These are phyloP conservation scores for Burhinus oedicnemus DNA, from an alignment of 2,113 vertebrate genomes.

Conservation along the genomic window DNA sequence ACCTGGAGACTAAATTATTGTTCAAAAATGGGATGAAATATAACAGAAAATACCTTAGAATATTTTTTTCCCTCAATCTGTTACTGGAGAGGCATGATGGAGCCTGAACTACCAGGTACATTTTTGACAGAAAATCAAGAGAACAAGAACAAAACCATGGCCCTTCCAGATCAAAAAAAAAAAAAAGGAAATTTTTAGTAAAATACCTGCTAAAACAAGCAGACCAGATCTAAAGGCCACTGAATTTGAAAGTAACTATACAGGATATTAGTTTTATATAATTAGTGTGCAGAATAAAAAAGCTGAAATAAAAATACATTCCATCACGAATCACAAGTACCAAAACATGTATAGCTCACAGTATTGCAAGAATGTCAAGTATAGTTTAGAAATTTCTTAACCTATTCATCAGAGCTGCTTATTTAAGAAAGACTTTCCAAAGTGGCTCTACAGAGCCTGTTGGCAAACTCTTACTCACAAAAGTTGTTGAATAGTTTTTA, in stretches of 20 bases:
- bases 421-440: background rate
- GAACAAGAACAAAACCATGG: background rate
- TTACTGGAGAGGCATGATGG: background rate
- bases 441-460: background rate
- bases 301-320: background rate
- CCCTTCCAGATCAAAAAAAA: accelerated
- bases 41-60: background rate
- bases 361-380: background rate
- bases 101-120: background rate
- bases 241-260: background rate
- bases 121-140: background rate
- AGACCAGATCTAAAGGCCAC: background rate
- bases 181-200: background rate
- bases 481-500: background rate
- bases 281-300: background rate
- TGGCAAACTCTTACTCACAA: background rate
- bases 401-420: background rate
- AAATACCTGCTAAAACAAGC: background rate
- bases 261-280: background rate
- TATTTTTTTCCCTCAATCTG: background rate
- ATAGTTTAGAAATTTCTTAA: background rate
- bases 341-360: background rate
- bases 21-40: background rate
- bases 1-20: constrained; percentile 18
- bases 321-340: background rate